These are phyloP conservation scores for Pristionchus arcanus DNA, from an alignment of 2,888 invertebrate species.

Conservation along the genomic window DNA sequence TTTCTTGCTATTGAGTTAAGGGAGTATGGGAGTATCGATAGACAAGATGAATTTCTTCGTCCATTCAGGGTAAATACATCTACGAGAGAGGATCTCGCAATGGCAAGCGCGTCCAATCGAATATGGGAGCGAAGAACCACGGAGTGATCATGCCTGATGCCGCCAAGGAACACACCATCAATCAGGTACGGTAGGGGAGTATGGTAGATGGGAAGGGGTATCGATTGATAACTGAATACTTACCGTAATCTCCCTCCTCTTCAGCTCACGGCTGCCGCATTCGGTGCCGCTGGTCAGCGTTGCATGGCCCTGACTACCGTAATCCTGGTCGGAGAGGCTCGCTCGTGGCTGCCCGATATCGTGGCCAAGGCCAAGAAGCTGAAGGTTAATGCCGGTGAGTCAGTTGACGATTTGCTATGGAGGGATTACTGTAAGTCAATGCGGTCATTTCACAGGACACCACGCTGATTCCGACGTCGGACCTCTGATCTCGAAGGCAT, in stretches of 20 bases:
- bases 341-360: conserved; percentile 92
- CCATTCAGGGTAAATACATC: conserved; percentile 89
- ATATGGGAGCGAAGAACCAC: conserved; percentile 99
- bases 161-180: conserved; percentile 95
- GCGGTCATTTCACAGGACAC: conserved; percentile 80
- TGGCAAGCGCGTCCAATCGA: conserved; percentile 96
- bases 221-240: not conserved
- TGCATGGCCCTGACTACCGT: conserved; percentile 97
- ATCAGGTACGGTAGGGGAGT: conserved; percentile 83
- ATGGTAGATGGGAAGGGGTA: not conserved
- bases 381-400: conserved; percentile 90
- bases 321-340: conserved; percentile 92
- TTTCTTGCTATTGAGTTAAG: not conserved
- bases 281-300: conserved; percentile 98
- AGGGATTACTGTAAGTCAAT: not conserved
- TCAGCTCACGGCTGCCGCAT: conserved; percentile 89
- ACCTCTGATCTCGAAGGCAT: conserved; percentile 93
- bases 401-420: not conserved
- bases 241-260: conserved; percentile 48
- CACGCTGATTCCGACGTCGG: conserved; percentile 84
- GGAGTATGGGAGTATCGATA: not conserved
- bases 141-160: conserved; percentile 97
- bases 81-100: conserved; percentile 92
- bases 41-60: not conserved
- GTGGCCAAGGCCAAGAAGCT: conserved; percentile 88